phyloP scores from a whole-genome alignment of 2,113 vertebrate genomes.

The Agelaius tricolor region DNA sequence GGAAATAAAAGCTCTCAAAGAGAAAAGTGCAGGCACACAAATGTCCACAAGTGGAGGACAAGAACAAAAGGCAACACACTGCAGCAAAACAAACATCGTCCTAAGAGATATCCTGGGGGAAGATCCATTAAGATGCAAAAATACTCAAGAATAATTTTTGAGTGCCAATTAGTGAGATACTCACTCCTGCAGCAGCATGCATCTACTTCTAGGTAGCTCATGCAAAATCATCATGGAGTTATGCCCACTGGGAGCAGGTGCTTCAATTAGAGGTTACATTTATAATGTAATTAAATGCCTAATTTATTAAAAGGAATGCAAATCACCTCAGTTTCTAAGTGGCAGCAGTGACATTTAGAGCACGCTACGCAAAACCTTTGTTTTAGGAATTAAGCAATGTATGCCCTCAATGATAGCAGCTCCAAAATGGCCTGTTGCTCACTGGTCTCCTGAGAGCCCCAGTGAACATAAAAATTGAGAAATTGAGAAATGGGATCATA shows the following conservation, averaged over 20 bases:
- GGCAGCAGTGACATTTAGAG: neutral
- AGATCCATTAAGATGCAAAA: conserved; percentile 15
- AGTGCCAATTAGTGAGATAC: conserved; percentile 23
- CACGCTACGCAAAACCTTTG: neutral
- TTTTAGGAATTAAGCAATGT: neutral
- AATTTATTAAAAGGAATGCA: conserved; percentile 54
- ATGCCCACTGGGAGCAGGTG: conserved; percentile 2
- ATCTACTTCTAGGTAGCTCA: neutral
- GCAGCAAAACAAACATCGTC: neutral
- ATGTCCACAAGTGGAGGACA: neutral
- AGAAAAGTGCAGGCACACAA: neutral
- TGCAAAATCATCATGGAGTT: neutral
- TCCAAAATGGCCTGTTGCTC: conserved; percentile 4
- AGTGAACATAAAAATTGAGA: neutral
- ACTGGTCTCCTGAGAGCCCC: neutral
- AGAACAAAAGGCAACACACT: neutral
- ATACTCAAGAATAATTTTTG: neutral
- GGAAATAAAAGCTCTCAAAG: neutral
- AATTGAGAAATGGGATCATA: neutral
- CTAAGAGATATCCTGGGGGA: neutral
- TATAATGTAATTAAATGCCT: conserved; percentile 60
- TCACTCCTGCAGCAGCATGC: conserved; percentile 4
- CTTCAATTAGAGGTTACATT: conserved; percentile 62
- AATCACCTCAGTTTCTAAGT: conserved; percentile 27
- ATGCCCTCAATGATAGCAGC: neutral